These are phyloP conservation scores for Romanogobio albipinnatus DNA, from an alignment of 2,113 vertebrate species.

Conservation along the genomic window DNA sequence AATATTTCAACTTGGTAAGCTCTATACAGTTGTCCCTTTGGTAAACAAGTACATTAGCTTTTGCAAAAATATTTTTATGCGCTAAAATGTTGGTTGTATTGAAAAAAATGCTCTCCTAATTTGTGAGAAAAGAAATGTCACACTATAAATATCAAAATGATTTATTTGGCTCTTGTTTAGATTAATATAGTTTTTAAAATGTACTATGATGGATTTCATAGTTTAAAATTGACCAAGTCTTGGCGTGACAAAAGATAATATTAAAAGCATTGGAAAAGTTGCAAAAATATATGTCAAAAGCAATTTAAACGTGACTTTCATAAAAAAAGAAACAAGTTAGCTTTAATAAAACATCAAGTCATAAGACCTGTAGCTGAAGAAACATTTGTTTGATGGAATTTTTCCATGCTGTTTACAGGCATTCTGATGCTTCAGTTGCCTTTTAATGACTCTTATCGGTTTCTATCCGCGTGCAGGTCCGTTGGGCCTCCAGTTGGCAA, in stretches of 20 bases:
- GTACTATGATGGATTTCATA: neutral
- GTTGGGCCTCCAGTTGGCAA: conserved; percentile 74
- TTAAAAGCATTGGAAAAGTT: neutral
- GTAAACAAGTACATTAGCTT: neutral
- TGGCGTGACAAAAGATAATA: neutral
- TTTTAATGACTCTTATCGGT: conserved; percentile 72
- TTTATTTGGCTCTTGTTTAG: neutral
- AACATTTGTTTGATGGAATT: conserved; percentile 51
- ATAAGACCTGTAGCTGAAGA: conserved; percentile 11
- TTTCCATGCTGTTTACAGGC: conserved; percentile 64
- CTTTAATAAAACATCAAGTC: neutral
- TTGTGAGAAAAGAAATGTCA: neutral
- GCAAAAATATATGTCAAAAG: neutral
- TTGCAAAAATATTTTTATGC: neutral
- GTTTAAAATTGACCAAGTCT: neutral
- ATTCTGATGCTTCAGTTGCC: conserved; percentile 57
- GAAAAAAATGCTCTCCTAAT: neutral
- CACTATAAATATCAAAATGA: neutral
- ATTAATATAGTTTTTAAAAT: neutral
- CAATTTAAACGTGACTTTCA: neutral
- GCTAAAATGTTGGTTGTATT: neutral
- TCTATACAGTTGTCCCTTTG: neutral
- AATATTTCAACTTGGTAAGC: neutral
- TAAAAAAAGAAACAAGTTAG: neutral
- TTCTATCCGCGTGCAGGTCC: conserved; percentile 69